Percentiles rank a stretch among this genome's conserved stretches.
These are phyloP conservation scores for Trachythela sp. DNA, from an alignment of 64 coral and sea anemone genomes.

Conservation along the genomic window DNA sequence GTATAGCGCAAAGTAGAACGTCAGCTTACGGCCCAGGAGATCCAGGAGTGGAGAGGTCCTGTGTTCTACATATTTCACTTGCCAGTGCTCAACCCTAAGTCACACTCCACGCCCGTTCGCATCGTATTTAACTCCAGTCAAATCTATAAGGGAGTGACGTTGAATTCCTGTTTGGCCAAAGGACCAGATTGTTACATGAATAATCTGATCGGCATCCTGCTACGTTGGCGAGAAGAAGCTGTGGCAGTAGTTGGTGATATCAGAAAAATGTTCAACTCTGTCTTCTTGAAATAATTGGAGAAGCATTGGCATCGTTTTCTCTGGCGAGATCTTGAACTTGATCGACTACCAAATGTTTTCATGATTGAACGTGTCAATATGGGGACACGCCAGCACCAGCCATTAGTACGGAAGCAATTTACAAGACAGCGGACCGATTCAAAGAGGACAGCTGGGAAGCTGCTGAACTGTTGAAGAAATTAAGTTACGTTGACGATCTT, in stretches of 20 bases:
- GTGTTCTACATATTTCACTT: too few relatives aligned
- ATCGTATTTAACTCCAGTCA: too few relatives aligned
- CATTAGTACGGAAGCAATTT: neutral
- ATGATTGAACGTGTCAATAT: neutral
- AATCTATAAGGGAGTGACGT: neutral
- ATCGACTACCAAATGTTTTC: neutral
- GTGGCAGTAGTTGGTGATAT: neutral
- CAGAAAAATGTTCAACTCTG: slow-evolving; percentile 1
- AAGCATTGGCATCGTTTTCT: neutral
- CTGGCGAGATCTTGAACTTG: neutral
- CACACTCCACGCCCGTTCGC: too few relatives aligned
- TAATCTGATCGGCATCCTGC: neutral
- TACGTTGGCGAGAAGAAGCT: neutral
- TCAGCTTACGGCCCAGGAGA: too few relatives aligned
- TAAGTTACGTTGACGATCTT: neutral
- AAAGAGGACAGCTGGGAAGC: neutral
- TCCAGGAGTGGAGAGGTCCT: too few relatives aligned
- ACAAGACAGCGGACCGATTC: neutral
- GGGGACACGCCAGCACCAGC: slow-evolving; percentile 3
- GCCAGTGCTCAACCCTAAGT: too few relatives aligned
- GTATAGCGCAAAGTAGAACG: too few relatives aligned
- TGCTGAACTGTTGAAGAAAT: neutral
- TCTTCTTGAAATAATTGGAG: neutral
- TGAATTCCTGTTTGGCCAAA: neutral
- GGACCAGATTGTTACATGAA: neutral